Conservation (phyloP, 2,113 vertebrate species). For the Sardina pilchardus region DNA sequence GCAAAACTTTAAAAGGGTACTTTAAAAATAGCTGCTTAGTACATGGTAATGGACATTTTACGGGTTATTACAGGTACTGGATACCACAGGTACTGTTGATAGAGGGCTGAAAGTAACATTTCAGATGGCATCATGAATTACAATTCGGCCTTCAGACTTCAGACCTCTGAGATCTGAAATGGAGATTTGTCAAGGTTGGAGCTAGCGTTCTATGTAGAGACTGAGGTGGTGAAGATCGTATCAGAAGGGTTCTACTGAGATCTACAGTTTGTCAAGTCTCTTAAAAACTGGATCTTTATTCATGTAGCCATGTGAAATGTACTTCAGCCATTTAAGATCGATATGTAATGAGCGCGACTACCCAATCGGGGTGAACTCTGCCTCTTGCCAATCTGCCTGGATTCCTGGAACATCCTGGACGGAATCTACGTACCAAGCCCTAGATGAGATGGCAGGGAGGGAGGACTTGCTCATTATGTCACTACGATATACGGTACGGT, state of each 20-base stretch:
- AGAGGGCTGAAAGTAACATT: neutral
- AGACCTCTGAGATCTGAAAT: neutral
- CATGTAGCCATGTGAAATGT: neutral
- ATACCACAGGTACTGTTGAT: neutral
- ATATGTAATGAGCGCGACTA: no score
- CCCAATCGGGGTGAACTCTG: no score
- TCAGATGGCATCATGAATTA: neutral
- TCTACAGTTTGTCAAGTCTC: no score
- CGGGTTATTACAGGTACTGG: no score
- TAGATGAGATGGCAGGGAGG: neutral
- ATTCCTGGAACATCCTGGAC: neutral
- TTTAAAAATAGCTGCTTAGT: neutral
- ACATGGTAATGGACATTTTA: neutral
- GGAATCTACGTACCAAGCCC: neutral
- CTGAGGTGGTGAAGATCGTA: no score
- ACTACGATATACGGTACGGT: neutral
- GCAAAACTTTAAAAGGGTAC: neutral
- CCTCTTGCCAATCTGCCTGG: neutral
- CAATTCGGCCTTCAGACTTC: neutral
- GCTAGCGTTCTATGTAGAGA: neutral
- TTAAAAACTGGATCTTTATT: neutral
- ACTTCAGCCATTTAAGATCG: neutral
- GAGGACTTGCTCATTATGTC: neutral
- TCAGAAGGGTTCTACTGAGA: no score
- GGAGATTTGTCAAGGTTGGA: neutral